These are phyloP conservation scores for Heliocidaris tuberculata DNA, from an alignment of 35 echinoderm and acorn worm genomes.

Conservation along the genomic window DNA sequence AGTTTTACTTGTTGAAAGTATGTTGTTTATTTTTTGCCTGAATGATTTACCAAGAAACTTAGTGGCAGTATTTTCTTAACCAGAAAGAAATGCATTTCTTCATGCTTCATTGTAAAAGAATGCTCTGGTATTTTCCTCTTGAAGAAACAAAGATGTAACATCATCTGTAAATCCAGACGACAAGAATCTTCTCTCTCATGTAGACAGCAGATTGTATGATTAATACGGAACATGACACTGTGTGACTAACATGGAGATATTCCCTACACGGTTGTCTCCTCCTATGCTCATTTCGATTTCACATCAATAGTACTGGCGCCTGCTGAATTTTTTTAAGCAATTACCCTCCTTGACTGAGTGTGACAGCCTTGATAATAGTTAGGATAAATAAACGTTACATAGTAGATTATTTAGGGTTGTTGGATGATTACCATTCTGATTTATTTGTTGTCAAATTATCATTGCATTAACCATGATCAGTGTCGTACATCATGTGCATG, in stretches of 20 bases:
- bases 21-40: too few relatives aligned
- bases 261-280: neutral
- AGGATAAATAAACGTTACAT: too few relatives aligned
- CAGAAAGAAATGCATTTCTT: neutral
- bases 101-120: neutral
- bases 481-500: too few relatives aligned
- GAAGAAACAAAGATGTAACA: neutral
- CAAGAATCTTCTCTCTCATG: neutral
- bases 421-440: too few relatives aligned
- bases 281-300: neutral
- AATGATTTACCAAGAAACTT: too few relatives aligned
- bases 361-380: too few relatives aligned
- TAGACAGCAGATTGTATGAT: neutral
- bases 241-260: conserved; percentile 17
- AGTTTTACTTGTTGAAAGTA: too few relatives aligned
- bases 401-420: too few relatives aligned
- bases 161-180: neutral
- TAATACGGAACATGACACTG: neutral
- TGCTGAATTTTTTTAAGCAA: neutral
- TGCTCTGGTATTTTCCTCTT: neutral
- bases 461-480: too few relatives aligned
- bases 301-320: neutral
- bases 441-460: too few relatives aligned
- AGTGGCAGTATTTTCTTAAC: too few relatives aligned
- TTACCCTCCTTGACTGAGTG: too few relatives aligned